These are phyloP conservation scores for Hipparchia sbordonii DNA, from an alignment of 2,888 invertebrate species.

Conservation along the genomic window DNA sequence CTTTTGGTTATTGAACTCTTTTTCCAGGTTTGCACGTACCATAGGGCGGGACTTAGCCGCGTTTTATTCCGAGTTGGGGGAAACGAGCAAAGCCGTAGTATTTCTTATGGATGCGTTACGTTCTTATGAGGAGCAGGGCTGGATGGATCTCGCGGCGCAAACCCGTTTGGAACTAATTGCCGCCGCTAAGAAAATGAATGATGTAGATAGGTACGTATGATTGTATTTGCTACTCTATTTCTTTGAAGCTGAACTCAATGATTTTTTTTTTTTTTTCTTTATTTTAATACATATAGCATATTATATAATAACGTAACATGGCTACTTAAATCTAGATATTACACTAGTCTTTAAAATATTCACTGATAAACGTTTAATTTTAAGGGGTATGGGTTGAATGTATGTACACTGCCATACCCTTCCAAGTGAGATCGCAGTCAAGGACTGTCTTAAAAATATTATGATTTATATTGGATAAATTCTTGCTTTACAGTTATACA, in stretches of 20 bases:
- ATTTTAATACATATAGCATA: too few relatives aligned
- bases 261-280: too few relatives aligned
- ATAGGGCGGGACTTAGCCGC: conserved; percentile 95
- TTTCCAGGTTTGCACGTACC: conserved; percentile 89
- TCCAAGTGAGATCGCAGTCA: too few relatives aligned
- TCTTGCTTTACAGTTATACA: conserved; percentile 82
- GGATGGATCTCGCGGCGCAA: conserved; percentile 92
- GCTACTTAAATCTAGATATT: too few relatives aligned
- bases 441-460: too few relatives aligned
- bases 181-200: conserved; percentile 91
- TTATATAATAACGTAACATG: too few relatives aligned
- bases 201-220: conserved; percentile 85
- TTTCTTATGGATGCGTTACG: conserved; percentile 94
- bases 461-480: too few relatives aligned
- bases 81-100: conserved; percentile 94
- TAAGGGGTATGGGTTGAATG: too few relatives aligned
- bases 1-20: background rate
- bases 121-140: conserved; percentile 93
- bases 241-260: too few relatives aligned
- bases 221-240: background rate
- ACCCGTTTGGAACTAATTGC: conserved; percentile 92
- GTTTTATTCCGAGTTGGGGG: conserved; percentile 93
- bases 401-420: too few relatives aligned
- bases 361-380: too few relatives aligned
- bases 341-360: too few relatives aligned